Percentiles rank a stretch among this genome's conserved stretches.
These are phyloP conservation scores for Mesocricetus auratus DNA, from an alignment of 2,113 vertebrate species.

Conservation along the genomic window DNA sequence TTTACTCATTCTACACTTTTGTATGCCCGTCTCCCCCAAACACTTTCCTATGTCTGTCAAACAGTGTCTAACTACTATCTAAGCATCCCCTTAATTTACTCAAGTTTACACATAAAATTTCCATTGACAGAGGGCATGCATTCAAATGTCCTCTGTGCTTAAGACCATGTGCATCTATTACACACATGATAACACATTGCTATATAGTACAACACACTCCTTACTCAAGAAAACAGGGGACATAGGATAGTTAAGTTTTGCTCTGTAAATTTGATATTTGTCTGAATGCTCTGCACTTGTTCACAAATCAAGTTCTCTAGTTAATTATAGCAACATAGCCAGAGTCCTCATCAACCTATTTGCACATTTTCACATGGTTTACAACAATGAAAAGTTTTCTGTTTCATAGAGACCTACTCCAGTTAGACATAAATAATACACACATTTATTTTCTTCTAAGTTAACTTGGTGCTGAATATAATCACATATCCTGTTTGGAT, in stretches of 20 bases:
- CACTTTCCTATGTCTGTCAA: not conserved
- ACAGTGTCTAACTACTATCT: not conserved
- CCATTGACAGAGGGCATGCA: rapidly evolving
- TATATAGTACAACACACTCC: not conserved
- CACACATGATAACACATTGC: not conserved
- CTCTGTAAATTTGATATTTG: not conserved
- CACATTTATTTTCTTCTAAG: not conserved
- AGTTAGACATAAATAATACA: not conserved
- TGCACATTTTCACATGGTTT: not conserved
- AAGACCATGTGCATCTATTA: not conserved
- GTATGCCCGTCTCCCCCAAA: not conserved
- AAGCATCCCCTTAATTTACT: not conserved
- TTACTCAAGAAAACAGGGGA: rapidly evolving
- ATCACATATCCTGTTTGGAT: not conserved
- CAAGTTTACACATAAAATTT: not conserved
- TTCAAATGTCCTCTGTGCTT: not conserved
- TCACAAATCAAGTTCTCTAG: not conserved
- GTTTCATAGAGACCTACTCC: not conserved
- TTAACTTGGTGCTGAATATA: not conserved
- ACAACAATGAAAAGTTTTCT: not conserved
- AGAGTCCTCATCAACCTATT: not conserved
- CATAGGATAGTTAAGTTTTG: not conserved
- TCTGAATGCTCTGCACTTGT: not conserved
- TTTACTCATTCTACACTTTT: not conserved
- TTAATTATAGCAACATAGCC: not conserved